Evolutionary conservation across 1,140 invertebrate species (phyloP).

Genomic region (Drosophila sp.): DNA sequence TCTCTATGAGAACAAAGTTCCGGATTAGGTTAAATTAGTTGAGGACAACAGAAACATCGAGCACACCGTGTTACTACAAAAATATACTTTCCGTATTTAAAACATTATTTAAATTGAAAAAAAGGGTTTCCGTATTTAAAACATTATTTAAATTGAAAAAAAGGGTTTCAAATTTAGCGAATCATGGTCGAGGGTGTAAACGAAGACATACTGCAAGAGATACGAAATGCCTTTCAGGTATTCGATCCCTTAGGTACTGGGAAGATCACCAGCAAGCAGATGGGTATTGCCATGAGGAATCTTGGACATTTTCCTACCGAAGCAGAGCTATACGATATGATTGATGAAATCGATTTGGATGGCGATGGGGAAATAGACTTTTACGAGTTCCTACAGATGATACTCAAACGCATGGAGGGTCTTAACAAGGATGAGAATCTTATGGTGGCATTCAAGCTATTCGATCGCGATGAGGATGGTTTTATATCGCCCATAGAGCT

Average conservation of each 20-base stretch:
- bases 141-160: neutral
- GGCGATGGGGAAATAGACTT: constrained; percentile 34
- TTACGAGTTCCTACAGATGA: constrained; percentile 6
- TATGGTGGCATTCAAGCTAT: constrained; percentile 29
- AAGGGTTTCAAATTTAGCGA: neutral
- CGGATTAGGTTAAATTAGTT: neutral
- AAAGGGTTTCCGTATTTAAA: neutral
- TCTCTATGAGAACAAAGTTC: neutral
- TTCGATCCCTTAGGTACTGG: constrained; percentile 32
- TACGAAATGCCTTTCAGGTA: constrained; percentile 27
- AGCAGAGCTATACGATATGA: constrained; percentile 41
- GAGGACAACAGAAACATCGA: neutral
- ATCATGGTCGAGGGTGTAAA: constrained; percentile 39
- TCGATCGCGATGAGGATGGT: constrained; percentile 49
- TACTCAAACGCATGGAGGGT: constrained; percentile 10
- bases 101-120: neutral
- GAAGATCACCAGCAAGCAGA: constrained; percentile 20
- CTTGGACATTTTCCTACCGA: constrained; percentile 49
- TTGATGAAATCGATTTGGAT: constrained; percentile 49
- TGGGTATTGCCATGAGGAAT: constrained; percentile 35
- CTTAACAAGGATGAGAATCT: constrained; percentile 21
- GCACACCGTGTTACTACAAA: neutral
- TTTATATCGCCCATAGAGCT: constrained; percentile 30
- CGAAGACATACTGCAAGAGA: constrained; percentile 31
- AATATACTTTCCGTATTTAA: neutral